These are phyloP conservation scores for Aeoliscus strigatus DNA, from an alignment of 2,797 vertebrate genomes.

Conservation along the genomic window DNA sequence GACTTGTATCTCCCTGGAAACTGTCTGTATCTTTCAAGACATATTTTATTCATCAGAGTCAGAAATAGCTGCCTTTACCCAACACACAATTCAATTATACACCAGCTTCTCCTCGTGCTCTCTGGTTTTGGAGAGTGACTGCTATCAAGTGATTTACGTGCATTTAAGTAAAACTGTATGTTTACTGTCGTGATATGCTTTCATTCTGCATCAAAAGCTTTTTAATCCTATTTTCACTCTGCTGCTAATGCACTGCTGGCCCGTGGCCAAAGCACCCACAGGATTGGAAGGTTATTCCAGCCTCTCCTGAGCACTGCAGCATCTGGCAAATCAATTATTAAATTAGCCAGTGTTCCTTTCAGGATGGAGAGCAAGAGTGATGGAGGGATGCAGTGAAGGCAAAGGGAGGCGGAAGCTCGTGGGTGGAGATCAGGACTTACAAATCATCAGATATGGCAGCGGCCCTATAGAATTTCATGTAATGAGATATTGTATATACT, in stretches of 20 bases:
- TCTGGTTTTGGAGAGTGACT: conserved; percentile 7
- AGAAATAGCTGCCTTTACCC: conserved; percentile 6
- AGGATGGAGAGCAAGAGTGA: conserved; percentile 59
- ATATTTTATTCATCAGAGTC: background rate
- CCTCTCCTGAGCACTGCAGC: conserved; percentile 74
- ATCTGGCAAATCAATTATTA: conserved; percentile 81
- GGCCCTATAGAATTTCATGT: conserved; percentile 71
- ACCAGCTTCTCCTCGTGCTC: conserved; percentile 4
- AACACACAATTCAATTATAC: conserved; percentile 4
- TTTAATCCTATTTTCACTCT: conserved; percentile 72
- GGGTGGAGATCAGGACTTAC: conserved; percentile 30
- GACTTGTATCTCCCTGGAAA: no score
- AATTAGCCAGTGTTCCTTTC: conserved; percentile 73
- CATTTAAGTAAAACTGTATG: conserved; percentile 47
- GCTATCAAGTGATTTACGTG: conserved; percentile 42
- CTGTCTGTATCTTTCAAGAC: background rate
- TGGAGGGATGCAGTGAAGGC: conserved; percentile 50
- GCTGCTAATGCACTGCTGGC: conserved; percentile 73
- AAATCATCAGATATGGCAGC: conserved; percentile 60
- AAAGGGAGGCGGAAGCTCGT: conserved; percentile 23
- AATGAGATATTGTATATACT: conserved; percentile 69
- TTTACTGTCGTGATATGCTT: conserved; percentile 31
- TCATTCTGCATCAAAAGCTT: conserved; percentile 63
- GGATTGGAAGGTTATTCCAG: conserved; percentile 70
- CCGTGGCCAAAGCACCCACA: conserved; percentile 62